A percentile compares a stretch with the other conserved stretches of the same genome.
phyloP scores from a whole-genome alignment of 2,888 invertebrate genomes.

The Physocephala rufipes region DNA sequence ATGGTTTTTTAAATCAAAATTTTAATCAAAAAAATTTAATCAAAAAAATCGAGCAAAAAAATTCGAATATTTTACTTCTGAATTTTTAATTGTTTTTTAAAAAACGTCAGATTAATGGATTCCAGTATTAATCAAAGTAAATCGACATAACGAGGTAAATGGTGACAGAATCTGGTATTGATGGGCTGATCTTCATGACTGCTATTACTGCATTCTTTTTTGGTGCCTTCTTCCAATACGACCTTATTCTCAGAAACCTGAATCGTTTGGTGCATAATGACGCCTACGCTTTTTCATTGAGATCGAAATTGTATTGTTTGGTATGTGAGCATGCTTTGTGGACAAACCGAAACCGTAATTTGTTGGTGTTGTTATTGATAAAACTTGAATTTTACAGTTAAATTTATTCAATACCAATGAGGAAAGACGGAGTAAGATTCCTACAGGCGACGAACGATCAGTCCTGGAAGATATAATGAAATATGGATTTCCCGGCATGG shows the following conservation, averaged over 20 bases:
- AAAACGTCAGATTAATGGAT: no score
- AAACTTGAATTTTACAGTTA: not conserved
- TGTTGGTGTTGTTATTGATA: conserved; percentile 1
- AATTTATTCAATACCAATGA: not conserved
- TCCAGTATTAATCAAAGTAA: no score
- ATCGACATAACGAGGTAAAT: not conserved
- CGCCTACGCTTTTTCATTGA: conserved; percentile 54
- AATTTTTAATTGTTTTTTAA: no score
- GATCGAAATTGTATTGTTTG: conserved; percentile 48
- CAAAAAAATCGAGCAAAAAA: no score
- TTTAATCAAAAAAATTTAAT: no score
- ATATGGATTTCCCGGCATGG: conserved; percentile 90
- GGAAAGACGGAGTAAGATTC: no score
- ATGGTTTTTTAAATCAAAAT: no score
- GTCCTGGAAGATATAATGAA: conserved; percentile 82
- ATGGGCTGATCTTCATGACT: conserved; percentile 46
- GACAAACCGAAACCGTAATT: not conserved
- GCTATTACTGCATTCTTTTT: conserved; percentile 53
- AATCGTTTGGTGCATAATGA: conserved; percentile 47
- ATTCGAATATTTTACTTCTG: no score
- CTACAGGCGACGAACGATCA: not conserved
- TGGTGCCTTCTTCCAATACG: conserved; percentile 54
- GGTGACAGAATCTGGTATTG: conserved; percentile 6
- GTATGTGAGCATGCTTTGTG: conserved; percentile 41
- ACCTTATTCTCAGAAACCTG: conserved; percentile 49